A percentile compares a stretch with the other conserved stretches of the same genome.
Evolutionary conservation across 2,888 invertebrate genomes (phyloP).

Genomic region (Apamea monoglypha): DNA sequence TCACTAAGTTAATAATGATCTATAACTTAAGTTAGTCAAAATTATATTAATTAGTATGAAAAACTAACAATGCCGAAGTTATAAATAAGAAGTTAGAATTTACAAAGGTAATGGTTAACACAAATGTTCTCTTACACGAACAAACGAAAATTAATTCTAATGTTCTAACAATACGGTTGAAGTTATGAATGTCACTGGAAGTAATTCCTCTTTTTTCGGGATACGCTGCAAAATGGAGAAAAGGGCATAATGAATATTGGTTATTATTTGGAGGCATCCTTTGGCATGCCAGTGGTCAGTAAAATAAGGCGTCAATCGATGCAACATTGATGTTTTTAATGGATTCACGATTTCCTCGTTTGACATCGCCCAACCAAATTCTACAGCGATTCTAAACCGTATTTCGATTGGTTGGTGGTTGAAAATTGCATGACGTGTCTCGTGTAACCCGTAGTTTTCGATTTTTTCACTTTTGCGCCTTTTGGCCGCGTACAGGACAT

Average conservation of each 20-base stretch:
- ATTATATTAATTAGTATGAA: conserved; percentile 48
- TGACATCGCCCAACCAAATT: too few species aligned
- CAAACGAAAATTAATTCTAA: conserved; percentile 70
- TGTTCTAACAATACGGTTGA: conserved; percentile 41
- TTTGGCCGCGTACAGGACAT: too few species aligned
- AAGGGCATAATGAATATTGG: not conserved
- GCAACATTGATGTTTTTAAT: not conserved
- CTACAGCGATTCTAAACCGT: too few species aligned
- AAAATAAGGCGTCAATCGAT: not conserved
- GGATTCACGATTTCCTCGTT: not conserved
- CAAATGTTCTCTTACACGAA: conserved; percentile 74
- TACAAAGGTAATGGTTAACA: conserved; percentile 76
- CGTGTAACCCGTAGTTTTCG: not conserved
- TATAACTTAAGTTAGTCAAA: conserved; percentile 64
- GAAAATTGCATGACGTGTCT: not conserved
- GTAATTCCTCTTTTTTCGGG: conserved; percentile 85
- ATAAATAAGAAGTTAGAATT: conserved; percentile 62
- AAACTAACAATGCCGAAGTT: conserved; percentile 43
- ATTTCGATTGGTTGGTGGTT: too few species aligned
- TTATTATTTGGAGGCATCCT: not conserved
- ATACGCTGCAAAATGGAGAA: conserved; percentile 75
- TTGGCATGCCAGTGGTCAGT: not conserved
- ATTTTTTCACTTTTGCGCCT: too few species aligned
- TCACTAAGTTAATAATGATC: conserved; percentile 52
- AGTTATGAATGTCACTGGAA: conserved; percentile 75